A percentile compares a stretch with the other conserved stretches of the same genome.
These are phyloP conservation scores for Ecliptopera silaceata DNA, from an alignment of 2,888 invertebrate genomes.

Conservation along the genomic window DNA sequence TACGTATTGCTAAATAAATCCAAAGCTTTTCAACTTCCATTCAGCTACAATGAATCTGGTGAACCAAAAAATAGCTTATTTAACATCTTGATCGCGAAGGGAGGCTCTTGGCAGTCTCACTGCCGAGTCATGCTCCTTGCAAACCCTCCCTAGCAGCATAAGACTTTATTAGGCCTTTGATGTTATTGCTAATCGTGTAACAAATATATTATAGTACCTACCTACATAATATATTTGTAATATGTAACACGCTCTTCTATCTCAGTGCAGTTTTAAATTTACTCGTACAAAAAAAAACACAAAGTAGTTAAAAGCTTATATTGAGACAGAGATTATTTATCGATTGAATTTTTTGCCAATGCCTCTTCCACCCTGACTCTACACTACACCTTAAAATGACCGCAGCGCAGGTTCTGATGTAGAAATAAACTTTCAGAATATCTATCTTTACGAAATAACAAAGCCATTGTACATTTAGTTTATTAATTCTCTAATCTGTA, in stretches of 20 bases:
- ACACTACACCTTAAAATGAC: conserved; percentile 7
- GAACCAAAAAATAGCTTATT: conserved; percentile 57
- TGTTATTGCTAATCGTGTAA: conserved; percentile 16
- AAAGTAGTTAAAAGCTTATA: too few relatives aligned
- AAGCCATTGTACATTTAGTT: not conserved
- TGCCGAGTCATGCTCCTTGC: conserved; percentile 60
- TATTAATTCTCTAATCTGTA: too few relatives aligned
- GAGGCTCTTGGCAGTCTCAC: conserved; percentile 50
- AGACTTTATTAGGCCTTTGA: conserved; percentile 31
- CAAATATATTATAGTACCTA: not conserved
- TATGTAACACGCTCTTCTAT: too few relatives aligned
- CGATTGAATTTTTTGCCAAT: too few relatives aligned
- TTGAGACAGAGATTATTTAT: too few relatives aligned
- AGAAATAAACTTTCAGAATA: not conserved
- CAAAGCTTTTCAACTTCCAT: conserved; percentile 4
- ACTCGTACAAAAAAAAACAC: too few relatives aligned
- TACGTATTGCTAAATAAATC: not conserved
- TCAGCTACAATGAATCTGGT: conserved; percentile 37
- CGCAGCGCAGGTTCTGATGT: too few relatives aligned
- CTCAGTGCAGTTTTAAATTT: too few relatives aligned
- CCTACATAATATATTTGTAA: too few relatives aligned
- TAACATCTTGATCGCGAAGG: conserved; percentile 68
- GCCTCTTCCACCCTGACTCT: too few relatives aligned
- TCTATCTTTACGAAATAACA: not conserved
- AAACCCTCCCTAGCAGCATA: conserved; percentile 40